phyloP scores from a whole-genome alignment of 2,888 invertebrate species.

The Lochmaea crataegi region DNA sequence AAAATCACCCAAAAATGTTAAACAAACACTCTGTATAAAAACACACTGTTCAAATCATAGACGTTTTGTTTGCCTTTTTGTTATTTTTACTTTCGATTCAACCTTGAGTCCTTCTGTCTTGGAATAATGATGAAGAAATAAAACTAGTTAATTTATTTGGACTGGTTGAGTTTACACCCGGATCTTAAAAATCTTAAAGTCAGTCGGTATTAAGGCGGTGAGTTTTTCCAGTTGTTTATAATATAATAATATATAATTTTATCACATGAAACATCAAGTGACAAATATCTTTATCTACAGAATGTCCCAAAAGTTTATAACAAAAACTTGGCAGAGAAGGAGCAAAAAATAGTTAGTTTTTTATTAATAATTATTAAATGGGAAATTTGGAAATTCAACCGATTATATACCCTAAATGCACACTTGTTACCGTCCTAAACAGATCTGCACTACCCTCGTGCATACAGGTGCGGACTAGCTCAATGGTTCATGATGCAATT shows the following conservation, averaged over 20 bases:
- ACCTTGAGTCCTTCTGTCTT: constrained; percentile 17
- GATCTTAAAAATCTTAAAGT: background rate
- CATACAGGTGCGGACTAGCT: too few species aligned
- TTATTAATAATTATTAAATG: too few species aligned
- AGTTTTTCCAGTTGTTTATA: background rate
- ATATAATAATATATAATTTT: too few species aligned
- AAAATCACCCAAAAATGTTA: background rate
- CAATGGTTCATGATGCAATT: too few species aligned
- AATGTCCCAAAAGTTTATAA: too few species aligned
- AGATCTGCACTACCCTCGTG: too few species aligned
- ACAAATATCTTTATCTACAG: too few species aligned
- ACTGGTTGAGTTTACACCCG: constrained; percentile 14
- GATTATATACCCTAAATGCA: too few species aligned
- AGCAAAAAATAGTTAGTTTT: too few species aligned
- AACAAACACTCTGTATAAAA: background rate
- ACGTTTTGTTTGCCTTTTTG: background rate
- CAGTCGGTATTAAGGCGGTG: background rate
- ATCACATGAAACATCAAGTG: background rate
- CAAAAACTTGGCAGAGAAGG: too few species aligned
- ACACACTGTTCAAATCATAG: background rate
- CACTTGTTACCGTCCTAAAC: too few species aligned
- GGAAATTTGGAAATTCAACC: too few species aligned
- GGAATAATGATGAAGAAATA: constrained; percentile 6
- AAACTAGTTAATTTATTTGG: constrained; percentile 3
- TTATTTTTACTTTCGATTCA: background rate